Base-by-base conservation (phyloP, 1,140 invertebrate genomes). In the Eufriesea mexicana region DNA sequence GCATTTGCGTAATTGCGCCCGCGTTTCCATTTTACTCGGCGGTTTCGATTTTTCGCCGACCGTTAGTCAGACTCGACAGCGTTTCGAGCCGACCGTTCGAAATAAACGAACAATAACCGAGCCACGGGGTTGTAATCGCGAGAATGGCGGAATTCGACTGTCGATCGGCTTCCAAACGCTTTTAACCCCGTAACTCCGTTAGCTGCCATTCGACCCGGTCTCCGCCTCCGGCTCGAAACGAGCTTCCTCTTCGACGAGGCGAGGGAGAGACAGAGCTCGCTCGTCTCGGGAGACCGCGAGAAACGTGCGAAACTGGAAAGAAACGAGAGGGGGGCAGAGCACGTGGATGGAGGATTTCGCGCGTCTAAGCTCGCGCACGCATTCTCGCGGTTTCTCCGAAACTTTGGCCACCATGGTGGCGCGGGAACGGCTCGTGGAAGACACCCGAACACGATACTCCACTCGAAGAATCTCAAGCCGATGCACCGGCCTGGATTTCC, bases 371-470 rank as follows among this genome's bases (percentile, higher is more conserved):
- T 54, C 10, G 51, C 57, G 23, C 57, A n/a, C 16, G 20, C 18
- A n/a, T 68, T 55, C 51, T 45, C 64, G 76, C 64, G 57, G 64
- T 14, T 72, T 20, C 57, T n/a, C 35, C 8, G 28, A 47, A 80
- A 66, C 20, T 81, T 80, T 20, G 45, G 8, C 47, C 35, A 20
- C 1, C 6, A 5, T 6, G 66, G n/a, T 2, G 10, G 25, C 42
- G 54, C 28, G 25, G 68, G 28, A 42, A 64, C 64, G 25, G 42
- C 61, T 47, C 49, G 25, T 79, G 18, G 4, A 35, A 62, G 16
- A 9, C 61, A 35, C 8, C 61, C 83, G 86, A 88, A 91, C 90
- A 91, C 89, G 89, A 89, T 88, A 91, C 90, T 91, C 86, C 87
- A 90, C 90, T 91, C 84, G 66, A 70, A 66, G 77, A 86, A 89